phyloP scores from a whole-genome alignment of 2,888 invertebrate genomes.

The Agonopterix heracliana region DNA sequence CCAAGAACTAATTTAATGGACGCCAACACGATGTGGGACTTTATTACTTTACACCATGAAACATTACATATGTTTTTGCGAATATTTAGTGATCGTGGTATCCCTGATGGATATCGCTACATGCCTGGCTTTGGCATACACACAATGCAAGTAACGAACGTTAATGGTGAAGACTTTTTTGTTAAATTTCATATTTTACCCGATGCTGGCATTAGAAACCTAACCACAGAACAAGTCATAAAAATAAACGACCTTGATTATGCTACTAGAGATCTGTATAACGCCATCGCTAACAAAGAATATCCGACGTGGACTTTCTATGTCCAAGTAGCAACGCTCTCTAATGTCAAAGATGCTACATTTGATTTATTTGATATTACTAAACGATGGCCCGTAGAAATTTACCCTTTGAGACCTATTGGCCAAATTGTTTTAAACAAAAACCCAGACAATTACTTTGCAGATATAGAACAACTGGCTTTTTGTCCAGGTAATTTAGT shows the following conservation, averaged over 20 bases:
- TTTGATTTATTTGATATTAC: slow-evolving; percentile 94
- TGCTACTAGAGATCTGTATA: slow-evolving; percentile 86
- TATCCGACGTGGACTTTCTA: slow-evolving; percentile 62
- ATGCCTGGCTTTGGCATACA: slow-evolving; percentile 95
- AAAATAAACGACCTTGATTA: slow-evolving; percentile 88
- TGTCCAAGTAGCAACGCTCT: slow-evolving; percentile 54
- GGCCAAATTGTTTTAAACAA: slow-evolving; percentile 87
- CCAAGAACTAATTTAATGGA: slow-evolving; percentile 54
- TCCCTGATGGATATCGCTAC: slow-evolving; percentile 89
- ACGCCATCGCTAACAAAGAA: slow-evolving; percentile 83
- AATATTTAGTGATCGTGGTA: slow-evolving; percentile 89
- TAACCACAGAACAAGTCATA: slow-evolving; percentile 78
- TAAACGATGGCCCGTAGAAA: slow-evolving; percentile 85
- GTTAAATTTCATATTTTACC: slow-evolving; percentile 93
- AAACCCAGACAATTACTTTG: slow-evolving; percentile 91
- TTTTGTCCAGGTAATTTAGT: slow-evolving; percentile 90
- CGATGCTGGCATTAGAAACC: slow-evolving; percentile 87
- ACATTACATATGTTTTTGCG: slow-evolving; percentile 84
- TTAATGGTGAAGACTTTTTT: slow-evolving; percentile 79
- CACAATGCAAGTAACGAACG: slow-evolving; percentile 90
- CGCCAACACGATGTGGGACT: slow-evolving; percentile 65
- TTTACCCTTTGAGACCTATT: slow-evolving; percentile 87
- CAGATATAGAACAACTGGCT: slow-evolving; percentile 91
- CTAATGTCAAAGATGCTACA: slow-evolving; percentile 73
- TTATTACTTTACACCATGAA: slow-evolving; percentile 73